Conservation (phyloP, 2,888 invertebrate species). For the Epinotia ramella region DNA sequence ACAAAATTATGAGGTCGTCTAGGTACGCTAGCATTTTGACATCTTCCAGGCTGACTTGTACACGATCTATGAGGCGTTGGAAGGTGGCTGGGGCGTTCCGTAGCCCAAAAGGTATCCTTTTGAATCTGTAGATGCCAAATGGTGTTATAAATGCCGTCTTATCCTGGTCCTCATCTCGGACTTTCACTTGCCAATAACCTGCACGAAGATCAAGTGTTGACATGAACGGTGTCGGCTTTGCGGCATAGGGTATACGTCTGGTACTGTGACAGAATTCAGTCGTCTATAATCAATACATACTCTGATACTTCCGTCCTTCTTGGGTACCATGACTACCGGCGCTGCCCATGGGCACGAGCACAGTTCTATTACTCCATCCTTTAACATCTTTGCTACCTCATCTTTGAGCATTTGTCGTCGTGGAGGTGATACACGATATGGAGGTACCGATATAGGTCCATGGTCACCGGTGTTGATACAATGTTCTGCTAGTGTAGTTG, state of each 20-base stretch:
- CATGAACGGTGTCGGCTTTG: background rate
- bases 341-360: background rate
- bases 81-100: constrained; percentile 52
- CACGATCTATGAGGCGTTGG: constrained; percentile 49
- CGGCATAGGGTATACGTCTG: background rate
- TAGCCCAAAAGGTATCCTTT: constrained; percentile 37
- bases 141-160: background rate
- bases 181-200: background rate
- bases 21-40: constrained; percentile 51
- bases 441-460: background rate
- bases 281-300: too few relatives aligned
- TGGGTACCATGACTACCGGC: background rate
- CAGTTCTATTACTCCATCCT: background rate
- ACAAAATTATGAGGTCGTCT: constrained; percentile 57
- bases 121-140: constrained; percentile 51
- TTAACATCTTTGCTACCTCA: background rate
- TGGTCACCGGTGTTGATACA: background rate
- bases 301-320: too few relatives aligned
- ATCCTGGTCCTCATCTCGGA: background rate
- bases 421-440: background rate
- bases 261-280: too few relatives aligned
- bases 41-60: constrained; percentile 32
- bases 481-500: background rate
- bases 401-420: background rate
- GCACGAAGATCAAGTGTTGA: background rate